These are phyloP conservation scores for Cryptocephalus moraei DNA, from an alignment of 2,888 invertebrate genomes.

Conservation along the genomic window DNA sequence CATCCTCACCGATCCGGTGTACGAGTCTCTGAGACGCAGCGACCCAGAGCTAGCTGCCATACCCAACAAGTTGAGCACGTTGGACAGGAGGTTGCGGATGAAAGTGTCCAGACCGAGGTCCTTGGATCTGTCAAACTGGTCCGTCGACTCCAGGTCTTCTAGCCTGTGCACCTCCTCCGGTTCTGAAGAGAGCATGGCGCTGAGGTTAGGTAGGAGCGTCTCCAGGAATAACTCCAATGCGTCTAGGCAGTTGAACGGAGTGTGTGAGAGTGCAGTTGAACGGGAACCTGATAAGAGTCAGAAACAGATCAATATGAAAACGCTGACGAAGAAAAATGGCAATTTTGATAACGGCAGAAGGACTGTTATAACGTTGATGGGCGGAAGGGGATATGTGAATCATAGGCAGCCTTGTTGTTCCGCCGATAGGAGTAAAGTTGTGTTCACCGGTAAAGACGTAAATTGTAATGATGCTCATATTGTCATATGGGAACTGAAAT, in stretches of 20 bases:
- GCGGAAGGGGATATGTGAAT: conserved; percentile 80
- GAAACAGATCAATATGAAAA: conserved; percentile 20
- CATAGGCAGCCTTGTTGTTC: conserved; percentile 66
- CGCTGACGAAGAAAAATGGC: conserved; percentile 21
- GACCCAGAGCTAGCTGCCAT: conserved; percentile 79
- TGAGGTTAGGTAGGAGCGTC: conserved; percentile 52
- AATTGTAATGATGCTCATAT: conserved; percentile 82
- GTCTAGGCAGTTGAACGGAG: conserved; percentile 48
- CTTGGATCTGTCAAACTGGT: conserved; percentile 78
- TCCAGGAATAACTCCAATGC: conserved; percentile 69
- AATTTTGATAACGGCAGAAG: conserved; percentile 42
- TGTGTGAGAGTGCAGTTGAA: conserved; percentile 22
- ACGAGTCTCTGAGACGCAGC: conserved; percentile 66
- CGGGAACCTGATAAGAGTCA: conserved; percentile 15
- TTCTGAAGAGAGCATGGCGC: conserved; percentile 74
- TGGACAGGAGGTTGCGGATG: conserved; percentile 71
- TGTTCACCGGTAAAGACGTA: conserved; percentile 50
- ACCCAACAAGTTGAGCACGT: conserved; percentile 70
- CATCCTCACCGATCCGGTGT: conserved; percentile 59
- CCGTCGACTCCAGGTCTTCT: conserved; percentile 61
- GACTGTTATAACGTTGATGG: conserved; percentile 77
- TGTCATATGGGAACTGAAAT: conserved; percentile 82
- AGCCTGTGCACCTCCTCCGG: conserved; percentile 68
- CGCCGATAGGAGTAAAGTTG: conserved; percentile 25
- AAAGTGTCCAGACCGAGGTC: conserved; percentile 73